Evolutionary conservation across 2,888 invertebrate species (phyloP), one percentile per base, ranked within the genome.

Genomic region (Hypolimnas misippus): DNA sequence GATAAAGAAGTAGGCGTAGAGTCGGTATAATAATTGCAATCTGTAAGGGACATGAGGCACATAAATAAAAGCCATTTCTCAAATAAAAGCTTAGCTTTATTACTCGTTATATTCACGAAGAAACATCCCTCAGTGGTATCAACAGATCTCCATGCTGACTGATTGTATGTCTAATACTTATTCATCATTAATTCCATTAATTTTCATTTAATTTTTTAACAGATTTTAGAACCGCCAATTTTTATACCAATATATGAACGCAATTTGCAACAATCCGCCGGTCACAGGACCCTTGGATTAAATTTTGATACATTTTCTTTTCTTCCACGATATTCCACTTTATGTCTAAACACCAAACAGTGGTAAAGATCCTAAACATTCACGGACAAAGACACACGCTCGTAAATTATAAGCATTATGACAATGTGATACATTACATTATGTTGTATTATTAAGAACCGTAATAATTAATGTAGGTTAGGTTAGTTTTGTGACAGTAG

Each of bases 81-180:
- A 94, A 94, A 94, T 94, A 94, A 94, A 94, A 94, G 94, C 94
- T 94, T 94, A 94, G 94, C 94, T 94, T 94, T 94, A 94, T 94
- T 94, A 94, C 93, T 94, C 93, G 93, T 94, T 93, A 92, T 94
- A 94, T 94, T 94, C 93, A 94, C 90, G 92, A 93, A 94, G 90
- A 92, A 92, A 92, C 92, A 89, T 89, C 86, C 89, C 87, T 89
- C 88, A 86, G 85, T 83, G 72, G 82, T 84, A 84, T 82, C 86
- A 90, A 92, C 91, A 90, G 85, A 84, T 88, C 80, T 85, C 79
- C 82, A 78, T 78, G 83, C 83, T 84, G 86, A 85, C 83, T 75
- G 60, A 60, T 46, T 80, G 77, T 75, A 82, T 76, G 76, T 82
- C 83, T 85, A 83, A 87, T 81, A 80, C 75, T 78, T 73, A 77